A percentile compares a stretch with the other conserved stretches of the same genome.
These are phyloP conservation scores for Myrmophylax atrothorax DNA, from an alignment of 2,113 vertebrate genomes.

Conservation along the genomic window DNA sequence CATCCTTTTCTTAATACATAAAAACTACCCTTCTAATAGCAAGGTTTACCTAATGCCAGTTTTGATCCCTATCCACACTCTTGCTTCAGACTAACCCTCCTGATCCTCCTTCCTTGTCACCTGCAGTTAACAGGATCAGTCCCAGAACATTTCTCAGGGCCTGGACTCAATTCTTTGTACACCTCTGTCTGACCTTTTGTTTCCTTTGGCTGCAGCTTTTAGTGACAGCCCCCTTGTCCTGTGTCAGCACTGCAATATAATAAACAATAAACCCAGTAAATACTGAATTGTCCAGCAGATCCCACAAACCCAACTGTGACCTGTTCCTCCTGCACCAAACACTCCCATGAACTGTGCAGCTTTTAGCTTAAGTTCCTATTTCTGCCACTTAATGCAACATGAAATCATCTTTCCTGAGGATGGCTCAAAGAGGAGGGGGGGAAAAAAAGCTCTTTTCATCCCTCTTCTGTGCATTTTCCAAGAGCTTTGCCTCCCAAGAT, in stretches of 20 bases:
- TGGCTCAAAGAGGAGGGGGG: constrained; percentile 17
- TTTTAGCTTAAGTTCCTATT: constrained; percentile 16
- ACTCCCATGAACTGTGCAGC: neutral
- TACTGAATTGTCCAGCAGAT: neutral
- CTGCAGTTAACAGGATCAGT: neutral
- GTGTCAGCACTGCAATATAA: neutral
- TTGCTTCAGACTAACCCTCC: neutral
- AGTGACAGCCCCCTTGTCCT: neutral
- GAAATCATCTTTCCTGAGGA: neutral
- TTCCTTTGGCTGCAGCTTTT: neutral
- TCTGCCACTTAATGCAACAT: constrained; percentile 29
- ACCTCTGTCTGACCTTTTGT: neutral
- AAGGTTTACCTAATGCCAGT: neutral
- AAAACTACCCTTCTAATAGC: neutral
- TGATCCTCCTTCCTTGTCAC: neutral
- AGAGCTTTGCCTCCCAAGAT: constrained; percentile 50
- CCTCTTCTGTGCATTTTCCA: constrained; percentile 36
- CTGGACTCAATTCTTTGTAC: neutral
- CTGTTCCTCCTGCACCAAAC: neutral
- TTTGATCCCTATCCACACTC: neutral
- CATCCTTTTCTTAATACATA: neutral
- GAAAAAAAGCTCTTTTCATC: constrained; percentile 37
- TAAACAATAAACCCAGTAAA: constrained; percentile 8
- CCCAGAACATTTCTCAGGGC: neutral
- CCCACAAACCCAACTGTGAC: neutral